Conservation (phyloP, 2,888 invertebrate genomes). For the Dicyrtoma fusca region DNA sequence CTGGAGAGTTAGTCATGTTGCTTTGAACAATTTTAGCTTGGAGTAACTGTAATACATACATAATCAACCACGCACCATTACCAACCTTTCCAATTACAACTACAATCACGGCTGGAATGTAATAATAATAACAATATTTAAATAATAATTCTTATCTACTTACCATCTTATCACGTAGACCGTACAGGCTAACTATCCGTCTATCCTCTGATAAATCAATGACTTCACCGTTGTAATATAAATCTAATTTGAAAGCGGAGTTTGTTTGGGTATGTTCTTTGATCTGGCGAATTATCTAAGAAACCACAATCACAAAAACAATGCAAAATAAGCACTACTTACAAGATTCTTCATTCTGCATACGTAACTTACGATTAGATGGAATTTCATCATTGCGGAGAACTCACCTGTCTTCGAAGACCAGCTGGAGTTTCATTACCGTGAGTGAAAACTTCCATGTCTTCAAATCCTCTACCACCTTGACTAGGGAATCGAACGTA, state of each 20-base stretch:
- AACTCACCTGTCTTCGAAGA: slow-evolving; percentile 78
- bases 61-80: not conserved
- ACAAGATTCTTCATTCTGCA: slow-evolving; percentile 1
- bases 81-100: not conserved
- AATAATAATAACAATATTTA: not conserved
- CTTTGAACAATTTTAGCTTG: slow-evolving; percentile 76
- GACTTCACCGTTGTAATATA: slow-evolving; percentile 85
- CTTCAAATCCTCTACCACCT: slow-evolving; percentile 76
- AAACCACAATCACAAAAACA: slow-evolving; percentile 10
- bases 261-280: slow-evolving; percentile 52
- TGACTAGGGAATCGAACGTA: slow-evolving; percentile 86
- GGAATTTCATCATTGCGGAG: slow-evolving; percentile 28
- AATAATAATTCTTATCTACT: slow-evolving; percentile 57
- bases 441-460: slow-evolving; percentile 89
- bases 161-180: slow-evolving; percentile 85
- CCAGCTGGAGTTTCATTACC: slow-evolving; percentile 91
- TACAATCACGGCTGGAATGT: not conserved
- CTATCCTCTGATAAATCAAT: slow-evolving; percentile 85
- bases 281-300: slow-evolving; percentile 54
- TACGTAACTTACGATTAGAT: no score
- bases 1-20: slow-evolving; percentile 78
- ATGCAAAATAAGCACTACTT: not conserved
- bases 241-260: slow-evolving; percentile 81
- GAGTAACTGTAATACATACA: slow-evolving; percentile 64
- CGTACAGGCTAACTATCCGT: slow-evolving; percentile 82